Percentiles rank a stretch among this genome's conserved stretches.
phyloP scores from a whole-genome alignment of 1,140 invertebrate genomes.

The Stegodyphus mimosarum region DNA sequence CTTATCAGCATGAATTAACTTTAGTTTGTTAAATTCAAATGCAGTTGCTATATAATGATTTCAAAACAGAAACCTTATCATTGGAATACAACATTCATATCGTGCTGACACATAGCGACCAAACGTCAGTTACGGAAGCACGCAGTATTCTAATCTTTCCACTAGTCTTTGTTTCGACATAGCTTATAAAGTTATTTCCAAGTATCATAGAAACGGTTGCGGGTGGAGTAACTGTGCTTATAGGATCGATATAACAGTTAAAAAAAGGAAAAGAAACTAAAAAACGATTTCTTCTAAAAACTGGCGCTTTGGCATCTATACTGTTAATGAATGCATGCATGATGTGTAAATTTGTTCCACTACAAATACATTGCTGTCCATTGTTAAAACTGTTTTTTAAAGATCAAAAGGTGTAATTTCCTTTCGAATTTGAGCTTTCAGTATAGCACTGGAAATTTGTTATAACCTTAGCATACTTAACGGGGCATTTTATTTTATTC shows the following conservation, averaged over 20 bases:
- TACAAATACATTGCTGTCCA: too few species aligned
- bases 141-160: neutral
- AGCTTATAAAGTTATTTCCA: slow-evolving; percentile 29
- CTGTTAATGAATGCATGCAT: too few species aligned
- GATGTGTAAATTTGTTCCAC: too few species aligned
- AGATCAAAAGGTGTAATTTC: too few species aligned
- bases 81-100: neutral
- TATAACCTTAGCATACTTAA: too few species aligned
- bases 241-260: slow-evolving; percentile 32
- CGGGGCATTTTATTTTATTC: too few species aligned
- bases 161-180: slow-evolving; percentile 38
- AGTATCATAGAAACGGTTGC: slow-evolving; percentile 33
- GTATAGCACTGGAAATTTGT: too few species aligned
- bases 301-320: neutral
- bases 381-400: too few species aligned
- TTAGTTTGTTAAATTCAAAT: neutral
- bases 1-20: too few species aligned
- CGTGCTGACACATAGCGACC: neutral
- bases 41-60: neutral
- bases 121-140: neutral
- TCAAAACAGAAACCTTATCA: neutral
- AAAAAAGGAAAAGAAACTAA: too few species aligned
- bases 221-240: slow-evolving; percentile 17
- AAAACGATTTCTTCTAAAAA: neutral
- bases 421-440: too few species aligned